Evolutionary conservation across 2,797 vertebrate genomes (phyloP).

Genomic region (Hapalemur alaotrensis): DNA sequence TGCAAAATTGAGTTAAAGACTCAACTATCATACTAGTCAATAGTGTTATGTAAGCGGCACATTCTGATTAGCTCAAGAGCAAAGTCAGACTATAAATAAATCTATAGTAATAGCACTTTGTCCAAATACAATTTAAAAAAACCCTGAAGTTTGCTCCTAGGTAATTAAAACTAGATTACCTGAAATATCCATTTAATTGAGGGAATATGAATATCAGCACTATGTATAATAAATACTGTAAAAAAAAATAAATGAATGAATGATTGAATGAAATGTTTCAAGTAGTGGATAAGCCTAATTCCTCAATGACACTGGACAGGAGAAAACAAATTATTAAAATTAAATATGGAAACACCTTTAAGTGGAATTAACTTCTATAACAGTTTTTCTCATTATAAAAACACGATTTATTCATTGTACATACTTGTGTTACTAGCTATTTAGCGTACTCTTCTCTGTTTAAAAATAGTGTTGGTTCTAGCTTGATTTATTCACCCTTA

Average conservation of each 20-base stretch:
- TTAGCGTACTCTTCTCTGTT: background rate
- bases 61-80: slow-evolving; percentile 6
- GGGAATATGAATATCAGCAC: background rate
- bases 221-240: slow-evolving; percentile 1
- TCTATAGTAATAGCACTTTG: background rate
- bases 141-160: background rate
- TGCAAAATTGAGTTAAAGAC: background rate
- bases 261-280: slow-evolving; percentile 32
- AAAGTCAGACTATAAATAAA: slow-evolving; percentile 34
- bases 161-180: slow-evolving; percentile 14
- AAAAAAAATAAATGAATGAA: slow-evolving; percentile 1
- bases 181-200: slow-evolving; percentile 12
- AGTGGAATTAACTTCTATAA: slow-evolving; percentile 6
- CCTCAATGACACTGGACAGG: background rate
- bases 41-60: background rate
- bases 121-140: slow-evolving; percentile 14
- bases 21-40: background rate
- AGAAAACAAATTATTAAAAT: slow-evolving; percentile 32
- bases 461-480: background rate
- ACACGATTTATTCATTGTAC: background rate
- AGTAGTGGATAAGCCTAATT: background rate
- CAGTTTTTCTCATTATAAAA: background rate
- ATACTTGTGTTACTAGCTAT: background rate
- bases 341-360: slow-evolving; percentile 31
- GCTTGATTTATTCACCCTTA: background rate